Conservation (phyloP, 2,113 vertebrate species). For the Chlorodrepanis virens region DNA sequence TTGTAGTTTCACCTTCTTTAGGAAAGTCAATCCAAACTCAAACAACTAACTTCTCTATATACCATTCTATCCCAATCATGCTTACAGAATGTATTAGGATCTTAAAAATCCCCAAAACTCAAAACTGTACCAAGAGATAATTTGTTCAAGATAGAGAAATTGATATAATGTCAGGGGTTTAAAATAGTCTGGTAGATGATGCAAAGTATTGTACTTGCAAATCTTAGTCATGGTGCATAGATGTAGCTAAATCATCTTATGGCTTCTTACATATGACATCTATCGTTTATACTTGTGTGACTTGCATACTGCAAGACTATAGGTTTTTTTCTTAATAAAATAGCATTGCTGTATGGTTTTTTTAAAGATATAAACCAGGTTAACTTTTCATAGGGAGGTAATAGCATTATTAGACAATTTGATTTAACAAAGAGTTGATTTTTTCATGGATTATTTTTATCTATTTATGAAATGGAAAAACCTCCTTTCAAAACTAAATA, state of each 20-base stretch:
- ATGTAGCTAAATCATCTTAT: background rate
- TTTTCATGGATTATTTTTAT: background rate
- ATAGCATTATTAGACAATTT: background rate
- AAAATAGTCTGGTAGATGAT: background rate
- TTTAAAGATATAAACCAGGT: background rate
- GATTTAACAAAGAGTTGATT: background rate
- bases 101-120: background rate
- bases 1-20: background rate
- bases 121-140: background rate
- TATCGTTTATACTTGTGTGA: background rate
- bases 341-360: background rate
- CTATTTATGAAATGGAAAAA: background rate
- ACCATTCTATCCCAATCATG: background rate
- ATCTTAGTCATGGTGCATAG: fast-evolving
- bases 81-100: background rate
- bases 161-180: background rate
- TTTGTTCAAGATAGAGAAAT: background rate
- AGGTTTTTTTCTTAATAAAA: background rate
- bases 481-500: background rate
- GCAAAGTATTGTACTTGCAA: background rate
- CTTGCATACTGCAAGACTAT: background rate
- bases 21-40: background rate
- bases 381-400: background rate
- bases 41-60: background rate
- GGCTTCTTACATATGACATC: background rate